Conservation (phyloP, 2,113 vertebrate species). For the Syngnathus scovelli region DNA sequence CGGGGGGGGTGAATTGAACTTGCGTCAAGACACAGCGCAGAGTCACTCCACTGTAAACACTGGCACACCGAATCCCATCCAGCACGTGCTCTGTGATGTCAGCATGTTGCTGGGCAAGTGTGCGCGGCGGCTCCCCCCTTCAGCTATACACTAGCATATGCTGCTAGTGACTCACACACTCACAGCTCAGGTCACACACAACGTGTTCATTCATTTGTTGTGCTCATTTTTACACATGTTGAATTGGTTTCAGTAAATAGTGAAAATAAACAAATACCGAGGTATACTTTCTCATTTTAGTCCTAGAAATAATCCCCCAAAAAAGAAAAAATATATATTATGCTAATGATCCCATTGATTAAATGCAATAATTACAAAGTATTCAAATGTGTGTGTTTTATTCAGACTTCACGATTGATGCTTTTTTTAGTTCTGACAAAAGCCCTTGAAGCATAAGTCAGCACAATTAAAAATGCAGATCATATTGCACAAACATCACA, state of each 20-base stretch:
- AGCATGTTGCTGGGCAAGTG: constrained; percentile 74
- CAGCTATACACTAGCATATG: constrained; percentile 60
- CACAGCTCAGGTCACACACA: background rate
- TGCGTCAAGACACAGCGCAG: constrained; percentile 55
- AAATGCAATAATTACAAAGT: too few relatives aligned
- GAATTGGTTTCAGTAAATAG: background rate
- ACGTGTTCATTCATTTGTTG: constrained; percentile 4
- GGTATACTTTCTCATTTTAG: background rate
- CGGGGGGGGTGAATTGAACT: constrained; percentile 38
- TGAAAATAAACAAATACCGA: background rate
- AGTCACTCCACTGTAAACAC: constrained; percentile 66
- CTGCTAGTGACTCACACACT: constrained; percentile 25
- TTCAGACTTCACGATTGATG: constrained; percentile 9
- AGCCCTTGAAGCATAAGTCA: constrained; percentile 44
- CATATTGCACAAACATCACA: constrained; percentile 55
- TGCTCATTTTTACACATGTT: background rate
- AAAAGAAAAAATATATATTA: background rate
- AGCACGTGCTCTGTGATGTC: constrained; percentile 70
- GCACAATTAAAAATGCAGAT: constrained; percentile 61
- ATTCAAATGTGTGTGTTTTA: constrained; percentile 4
- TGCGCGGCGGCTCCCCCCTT: constrained; percentile 52
- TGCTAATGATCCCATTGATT: too few relatives aligned
- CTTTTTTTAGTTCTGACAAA: constrained; percentile 35
- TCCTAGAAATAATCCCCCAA: background rate
- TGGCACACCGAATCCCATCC: constrained; percentile 61